Evolutionary conservation across 2,113 vertebrate genomes (phyloP), one percentile per base, ranked within the genome.

Genomic region (Casuarius casuarius): DNA sequence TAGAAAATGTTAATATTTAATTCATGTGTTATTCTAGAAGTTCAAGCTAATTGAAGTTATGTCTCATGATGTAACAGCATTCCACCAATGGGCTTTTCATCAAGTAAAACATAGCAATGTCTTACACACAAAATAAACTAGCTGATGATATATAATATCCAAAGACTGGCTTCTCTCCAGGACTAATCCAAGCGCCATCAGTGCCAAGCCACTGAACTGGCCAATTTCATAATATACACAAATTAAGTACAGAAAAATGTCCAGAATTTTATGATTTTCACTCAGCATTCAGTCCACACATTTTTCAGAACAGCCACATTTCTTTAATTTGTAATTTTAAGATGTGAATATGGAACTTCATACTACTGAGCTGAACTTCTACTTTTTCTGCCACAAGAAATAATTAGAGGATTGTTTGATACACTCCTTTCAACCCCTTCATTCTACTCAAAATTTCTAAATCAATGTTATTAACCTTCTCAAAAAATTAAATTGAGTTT

Each of bases 1-100:
- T 0, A 94, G 76, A 78, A 96, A 90, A 95, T 95, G 88, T 84
- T 96, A 96, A 95, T 87, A 97, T 96, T 96, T 96, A 97, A 94
- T 90, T 94, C 35, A 80, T 90, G 42, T 74, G 94, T 94, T 94
- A 89, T 85, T 96, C 75, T 84, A 93, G 65, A 89, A 89, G 77
- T 44, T 91, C 65, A 82, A 95, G 72, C 61, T 93, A 94, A 96
- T 52, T 94, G 80, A 94, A 97, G 77, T 82, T 93, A 76, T 38
- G 14, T 70, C 46, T 92, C 46, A 94, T 94, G 91, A 97, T 79
- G 84, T 94, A 96, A 96, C 10, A 93, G 66, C 87, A 94, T 96
- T 96, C 95, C 96, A 96, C 19, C 65, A 40, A 61, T 35, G 29
- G 49, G 49, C 66, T 89, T 75, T 91, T 87, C 77, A 70, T 89